Evolutionary conservation across 92 coral and sea anemone genomes (phyloP).

Genomic region (Parazoanthus swiftii): DNA sequence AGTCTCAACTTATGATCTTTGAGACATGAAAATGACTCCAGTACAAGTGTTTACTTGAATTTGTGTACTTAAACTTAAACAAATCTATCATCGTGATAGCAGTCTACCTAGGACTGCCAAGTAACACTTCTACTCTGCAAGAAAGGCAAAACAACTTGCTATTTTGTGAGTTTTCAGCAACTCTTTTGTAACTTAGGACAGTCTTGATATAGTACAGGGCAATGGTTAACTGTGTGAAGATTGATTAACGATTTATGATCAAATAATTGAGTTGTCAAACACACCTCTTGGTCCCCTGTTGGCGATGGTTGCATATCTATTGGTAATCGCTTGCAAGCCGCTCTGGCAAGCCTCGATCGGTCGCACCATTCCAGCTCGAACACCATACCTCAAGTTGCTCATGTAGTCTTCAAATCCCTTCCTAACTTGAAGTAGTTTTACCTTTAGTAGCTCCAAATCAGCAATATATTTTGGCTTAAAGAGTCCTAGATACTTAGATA

Average conservation of each 20-base stretch:
- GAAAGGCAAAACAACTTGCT: neutral
- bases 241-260: neutral
- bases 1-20: neutral
- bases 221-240: too few relatives aligned
- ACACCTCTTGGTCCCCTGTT: slow-evolving; percentile 27
- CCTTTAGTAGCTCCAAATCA: slow-evolving; percentile 59
- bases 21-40: neutral
- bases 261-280: neutral
- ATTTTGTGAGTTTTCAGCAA: neutral
- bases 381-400: slow-evolving; percentile 59
- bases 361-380: slow-evolving; percentile 79
- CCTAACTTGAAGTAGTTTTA: slow-evolving; percentile 50
- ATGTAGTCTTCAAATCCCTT: slow-evolving; percentile 52
- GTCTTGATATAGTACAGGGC: neutral
- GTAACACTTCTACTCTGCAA: neutral
- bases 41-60: too few relatives aligned
- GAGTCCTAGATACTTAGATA: neutral
- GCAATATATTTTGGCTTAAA: slow-evolving; percentile 58
- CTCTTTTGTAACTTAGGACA: neutral
- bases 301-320: slow-evolving; percentile 46
- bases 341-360: slow-evolving; percentile 59
- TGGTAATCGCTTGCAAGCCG: slow-evolving; percentile 55
- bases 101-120: too few relatives aligned
- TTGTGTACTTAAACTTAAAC: too few relatives aligned
- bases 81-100: too few relatives aligned